Evolutionary conservation across 2,888 invertebrate genomes (phyloP).

Genomic region (Salpingus planirostris): DNA sequence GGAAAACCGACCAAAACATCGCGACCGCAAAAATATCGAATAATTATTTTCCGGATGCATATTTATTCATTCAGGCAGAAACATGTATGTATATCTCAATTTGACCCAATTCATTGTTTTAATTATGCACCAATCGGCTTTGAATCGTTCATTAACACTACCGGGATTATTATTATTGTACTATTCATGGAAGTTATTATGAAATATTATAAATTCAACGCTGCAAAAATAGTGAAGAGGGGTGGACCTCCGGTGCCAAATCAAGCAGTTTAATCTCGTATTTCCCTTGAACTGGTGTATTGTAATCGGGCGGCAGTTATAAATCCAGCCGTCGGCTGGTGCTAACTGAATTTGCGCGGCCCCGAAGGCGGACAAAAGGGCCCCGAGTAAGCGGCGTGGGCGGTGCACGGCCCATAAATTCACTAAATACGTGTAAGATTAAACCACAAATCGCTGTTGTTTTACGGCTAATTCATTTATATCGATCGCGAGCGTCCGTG

Average conservation of each 20-base stretch:
- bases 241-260: constrained; percentile 9
- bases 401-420: constrained; percentile 37
- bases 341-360: constrained; percentile 23
- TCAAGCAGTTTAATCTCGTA: constrained; percentile 16
- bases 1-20: no score
- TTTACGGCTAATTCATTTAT: constrained; percentile 43
- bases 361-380: constrained; percentile 21
- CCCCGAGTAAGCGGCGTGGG: constrained; percentile 27
- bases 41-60: no score
- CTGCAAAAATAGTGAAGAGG: no score
- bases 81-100: no score
- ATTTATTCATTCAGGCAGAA: no score
- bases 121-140: no score
- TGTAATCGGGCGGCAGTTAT: constrained; percentile 13
- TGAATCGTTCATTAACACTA: no score
- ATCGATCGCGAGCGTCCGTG: constrained; percentile 32
- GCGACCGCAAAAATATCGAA: no score
- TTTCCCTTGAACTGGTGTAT: constrained; percentile 14
- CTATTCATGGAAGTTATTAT: no score
- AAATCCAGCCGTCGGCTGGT: constrained; percentile 13
- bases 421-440: constrained; percentile 42
- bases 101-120: no score
- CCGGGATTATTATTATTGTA: no score
- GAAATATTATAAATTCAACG: no score
- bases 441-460: constrained; percentile 44